A percentile compares a stretch with the other conserved stretches of the same genome.
Evolutionary conservation across 2,888 invertebrate genomes (phyloP).

Genomic region (Barypeithes pellucidus): DNA sequence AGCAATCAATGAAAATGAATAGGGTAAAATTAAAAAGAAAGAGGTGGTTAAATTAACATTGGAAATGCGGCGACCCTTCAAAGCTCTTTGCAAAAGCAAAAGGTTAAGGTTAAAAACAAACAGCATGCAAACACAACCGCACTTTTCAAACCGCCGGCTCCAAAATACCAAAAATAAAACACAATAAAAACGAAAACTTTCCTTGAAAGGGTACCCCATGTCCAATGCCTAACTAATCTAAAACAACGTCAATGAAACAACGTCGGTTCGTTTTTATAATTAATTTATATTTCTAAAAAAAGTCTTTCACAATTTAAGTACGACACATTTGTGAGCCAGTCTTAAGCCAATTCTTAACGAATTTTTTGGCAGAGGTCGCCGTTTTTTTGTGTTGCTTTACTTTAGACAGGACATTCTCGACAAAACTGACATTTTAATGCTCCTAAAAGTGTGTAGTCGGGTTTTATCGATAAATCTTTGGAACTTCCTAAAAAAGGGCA

Average conservation of each 20-base stretch:
- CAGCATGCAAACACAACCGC: slow-evolving; percentile 10
- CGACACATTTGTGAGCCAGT: slow-evolving; percentile 69
- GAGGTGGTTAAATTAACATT: slow-evolving; percentile 32
- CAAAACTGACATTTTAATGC: neutral
- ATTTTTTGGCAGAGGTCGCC: slow-evolving; percentile 51
- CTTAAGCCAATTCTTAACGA: slow-evolving; percentile 59
- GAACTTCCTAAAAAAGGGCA: too few relatives aligned
- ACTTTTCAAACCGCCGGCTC: neutral
- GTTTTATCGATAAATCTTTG: too few relatives aligned
- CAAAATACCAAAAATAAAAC: slow-evolving; percentile 32
- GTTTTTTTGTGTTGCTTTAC: slow-evolving; percentile 37
- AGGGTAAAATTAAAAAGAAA: neutral
- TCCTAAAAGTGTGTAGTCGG: neutral
- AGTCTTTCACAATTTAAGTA: slow-evolving; percentile 69
- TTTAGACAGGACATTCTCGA: slow-evolving; percentile 46
- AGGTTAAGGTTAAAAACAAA: slow-evolving; percentile 26
- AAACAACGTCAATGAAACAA: slow-evolving; percentile 58
- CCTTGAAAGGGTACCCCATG: slow-evolving; percentile 68
- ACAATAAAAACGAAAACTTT: slow-evolving; percentile 55
- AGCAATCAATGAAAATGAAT: slow-evolving; percentile 5
- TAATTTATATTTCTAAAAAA: slow-evolving; percentile 70
- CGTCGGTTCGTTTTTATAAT: slow-evolving; percentile 61
- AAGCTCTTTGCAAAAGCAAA: slow-evolving; percentile 34
- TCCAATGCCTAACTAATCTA: slow-evolving; percentile 58
- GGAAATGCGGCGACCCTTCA: slow-evolving; percentile 51